phyloP scores from a whole-genome alignment of 2,113 vertebrate genomes.

The Fukomys damarensis region DNA sequence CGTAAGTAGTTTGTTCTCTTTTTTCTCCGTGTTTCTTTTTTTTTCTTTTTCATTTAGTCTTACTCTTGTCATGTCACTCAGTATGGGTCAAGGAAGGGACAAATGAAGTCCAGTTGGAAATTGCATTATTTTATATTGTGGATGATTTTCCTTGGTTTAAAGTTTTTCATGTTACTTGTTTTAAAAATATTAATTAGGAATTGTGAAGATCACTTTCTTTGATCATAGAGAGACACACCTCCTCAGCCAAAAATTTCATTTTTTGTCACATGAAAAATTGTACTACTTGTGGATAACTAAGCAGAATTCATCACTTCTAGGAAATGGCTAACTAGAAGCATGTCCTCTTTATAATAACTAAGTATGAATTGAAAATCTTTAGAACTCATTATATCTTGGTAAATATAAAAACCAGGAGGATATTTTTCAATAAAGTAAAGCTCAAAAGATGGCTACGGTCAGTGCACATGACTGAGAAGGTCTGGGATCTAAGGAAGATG shows the following conservation, averaged over 20 bases:
- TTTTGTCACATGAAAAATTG: not conserved
- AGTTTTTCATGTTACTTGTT: slow-evolving; percentile 24
- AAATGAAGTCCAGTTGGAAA: slow-evolving; percentile 7
- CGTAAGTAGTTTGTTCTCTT: not conserved
- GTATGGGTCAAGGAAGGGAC: not conserved
- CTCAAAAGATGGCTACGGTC: not conserved
- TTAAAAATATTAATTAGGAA: slow-evolving; percentile 9
- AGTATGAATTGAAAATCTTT: not conserved
- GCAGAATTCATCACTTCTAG: not conserved
- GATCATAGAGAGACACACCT: not conserved
- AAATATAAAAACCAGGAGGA: slow-evolving; percentile 28
- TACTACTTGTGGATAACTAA: not conserved
- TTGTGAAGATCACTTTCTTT: slow-evolving; percentile 19
- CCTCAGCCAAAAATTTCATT: not conserved
- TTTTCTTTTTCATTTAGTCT: not conserved
- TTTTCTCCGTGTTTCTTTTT: not conserved
- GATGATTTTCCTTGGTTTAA: not conserved
- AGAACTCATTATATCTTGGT: slow-evolving; percentile 20
- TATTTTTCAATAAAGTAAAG: slow-evolving; percentile 38
- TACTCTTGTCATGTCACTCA: not conserved
- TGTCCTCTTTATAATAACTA: not conserved
- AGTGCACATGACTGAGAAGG: not conserved
- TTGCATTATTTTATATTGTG: slow-evolving; percentile 1
- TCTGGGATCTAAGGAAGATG: not conserved
- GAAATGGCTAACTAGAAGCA: not conserved